phyloP scores from a whole-genome alignment of 2,113 vertebrate species.

The Harpagus bidentatus region DNA sequence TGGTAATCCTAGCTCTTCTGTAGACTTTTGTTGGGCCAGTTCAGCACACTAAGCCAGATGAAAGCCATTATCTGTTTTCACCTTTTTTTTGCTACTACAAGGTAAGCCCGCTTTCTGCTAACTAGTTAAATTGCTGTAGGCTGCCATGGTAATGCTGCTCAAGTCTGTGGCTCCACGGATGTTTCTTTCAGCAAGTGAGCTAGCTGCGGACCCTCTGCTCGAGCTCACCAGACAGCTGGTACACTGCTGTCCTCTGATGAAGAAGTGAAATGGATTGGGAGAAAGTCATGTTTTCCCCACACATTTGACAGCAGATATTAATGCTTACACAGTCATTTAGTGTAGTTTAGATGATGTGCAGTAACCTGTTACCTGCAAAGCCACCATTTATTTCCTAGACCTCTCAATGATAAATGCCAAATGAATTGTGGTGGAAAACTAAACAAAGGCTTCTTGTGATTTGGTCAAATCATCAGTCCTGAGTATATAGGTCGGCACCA shows the following conservation, averaged over 20 bases:
- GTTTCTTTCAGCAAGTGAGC: not conserved
- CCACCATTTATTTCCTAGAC: not conserved
- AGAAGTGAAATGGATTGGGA: not conserved
- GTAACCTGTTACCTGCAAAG: not conserved
- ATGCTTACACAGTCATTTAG: not conserved
- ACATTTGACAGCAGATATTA: not conserved
- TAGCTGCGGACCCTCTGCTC: not conserved
- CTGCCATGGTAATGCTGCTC: not conserved
- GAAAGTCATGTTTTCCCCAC: not conserved
- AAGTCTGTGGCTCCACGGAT: fast-evolving
- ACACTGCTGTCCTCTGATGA: not conserved
- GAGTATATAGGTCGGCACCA: not conserved
- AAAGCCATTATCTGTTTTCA: not conserved
- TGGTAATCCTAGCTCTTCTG: not conserved
- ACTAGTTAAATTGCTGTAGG: not conserved
- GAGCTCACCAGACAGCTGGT: not conserved
- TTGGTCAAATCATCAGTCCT: not conserved
- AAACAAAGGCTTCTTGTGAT: not conserved
- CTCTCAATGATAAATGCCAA: not conserved
- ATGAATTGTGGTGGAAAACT: not conserved
- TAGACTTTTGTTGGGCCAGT: not conserved
- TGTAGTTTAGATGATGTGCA: not conserved
- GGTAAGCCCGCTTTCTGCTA: not conserved
- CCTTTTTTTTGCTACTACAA: not conserved
- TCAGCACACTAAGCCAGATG: not conserved